Percentiles rank a stretch among this genome's conserved stretches.
phyloP scores from a whole-genome alignment of 1,140 invertebrate genomes.

The Hyphantria cunea region DNA sequence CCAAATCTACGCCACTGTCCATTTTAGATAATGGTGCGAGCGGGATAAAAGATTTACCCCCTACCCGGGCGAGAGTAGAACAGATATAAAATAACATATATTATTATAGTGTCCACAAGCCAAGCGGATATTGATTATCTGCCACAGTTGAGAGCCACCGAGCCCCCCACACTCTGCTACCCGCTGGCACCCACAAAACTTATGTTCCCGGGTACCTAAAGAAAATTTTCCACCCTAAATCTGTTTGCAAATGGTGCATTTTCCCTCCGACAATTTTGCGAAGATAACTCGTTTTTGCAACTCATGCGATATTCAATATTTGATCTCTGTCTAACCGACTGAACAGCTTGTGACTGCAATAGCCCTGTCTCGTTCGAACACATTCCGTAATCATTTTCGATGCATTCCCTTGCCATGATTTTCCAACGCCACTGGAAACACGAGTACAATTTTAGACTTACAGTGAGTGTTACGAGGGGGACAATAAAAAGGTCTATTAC shows the following conservation, averaged over 20 bases:
- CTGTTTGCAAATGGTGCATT: constrained; percentile 47
- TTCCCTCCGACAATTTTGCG: constrained; percentile 35
- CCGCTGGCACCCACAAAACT: constrained; percentile 41
- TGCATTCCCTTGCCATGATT: constrained; percentile 81
- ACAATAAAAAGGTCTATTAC: background rate
- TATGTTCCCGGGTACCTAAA: constrained; percentile 37
- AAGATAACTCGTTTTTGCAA: constrained; percentile 55
- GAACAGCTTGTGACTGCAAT: constrained; percentile 70
- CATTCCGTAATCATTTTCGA: constrained; percentile 80
- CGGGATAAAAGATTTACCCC: constrained; percentile 45
- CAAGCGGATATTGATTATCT: constrained; percentile 83
- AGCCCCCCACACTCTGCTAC: constrained; percentile 51
- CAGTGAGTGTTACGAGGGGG: constrained; percentile 37
- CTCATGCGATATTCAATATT: constrained; percentile 72
- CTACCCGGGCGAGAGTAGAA: constrained; percentile 48
- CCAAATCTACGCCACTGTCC: constrained; percentile 81
- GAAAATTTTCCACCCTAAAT: constrained; percentile 54
- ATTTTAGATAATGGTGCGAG: constrained; percentile 79
- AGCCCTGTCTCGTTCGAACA: constrained; percentile 67
- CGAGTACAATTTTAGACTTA: constrained; percentile 31
- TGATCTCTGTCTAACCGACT: constrained; percentile 81
- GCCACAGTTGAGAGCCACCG: constrained; percentile 80
- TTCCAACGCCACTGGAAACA: constrained; percentile 67
- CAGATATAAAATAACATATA: constrained; percentile 79
- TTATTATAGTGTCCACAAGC: constrained; percentile 82